Percentiles rank a stretch among this genome's conserved stretches.
Evolutionary conservation across 2,113 vertebrate genomes (phyloP).

Genomic region (Anarhynchus alexandrinus): DNA sequence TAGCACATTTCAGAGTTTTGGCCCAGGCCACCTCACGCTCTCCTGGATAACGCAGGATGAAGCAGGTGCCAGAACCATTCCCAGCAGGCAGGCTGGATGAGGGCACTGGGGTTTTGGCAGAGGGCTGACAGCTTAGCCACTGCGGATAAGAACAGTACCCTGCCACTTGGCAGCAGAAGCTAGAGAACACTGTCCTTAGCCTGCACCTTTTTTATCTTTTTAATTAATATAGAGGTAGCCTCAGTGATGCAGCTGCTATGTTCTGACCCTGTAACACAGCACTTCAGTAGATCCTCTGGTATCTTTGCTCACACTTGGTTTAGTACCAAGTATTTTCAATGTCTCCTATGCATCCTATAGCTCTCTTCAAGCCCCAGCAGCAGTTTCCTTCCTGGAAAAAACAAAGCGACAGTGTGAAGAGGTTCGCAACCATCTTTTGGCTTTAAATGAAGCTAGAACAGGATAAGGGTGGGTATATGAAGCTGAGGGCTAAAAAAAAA

Average conservation of each 20-base stretch:
- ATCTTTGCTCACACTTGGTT: not conserved
- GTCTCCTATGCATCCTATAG: not conserved
- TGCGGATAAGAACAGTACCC: not conserved
- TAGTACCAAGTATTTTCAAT: not conserved
- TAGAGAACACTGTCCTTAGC: not conserved
- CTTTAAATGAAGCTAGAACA: not conserved
- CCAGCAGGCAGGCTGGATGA: not conserved
- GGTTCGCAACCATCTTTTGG: not conserved
- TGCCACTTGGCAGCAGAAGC: not conserved
- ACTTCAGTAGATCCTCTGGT: not conserved
- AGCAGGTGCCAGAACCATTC: not conserved
- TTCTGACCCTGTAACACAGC: not conserved
- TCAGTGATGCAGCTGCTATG: not conserved
- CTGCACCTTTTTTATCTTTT: not conserved
- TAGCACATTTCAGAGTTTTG: constrained; percentile 20
- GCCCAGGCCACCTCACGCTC: not conserved
- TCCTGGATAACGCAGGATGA: not conserved
- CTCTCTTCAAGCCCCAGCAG: not conserved
- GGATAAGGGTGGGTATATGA: not conserved
- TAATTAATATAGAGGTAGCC: not conserved
- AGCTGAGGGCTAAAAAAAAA: not conserved
- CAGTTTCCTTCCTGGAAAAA: not conserved
- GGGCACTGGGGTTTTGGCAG: not conserved
- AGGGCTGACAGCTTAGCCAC: not conserved
- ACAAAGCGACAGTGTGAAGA: not conserved